Evolutionary conservation across 2,113 vertebrate genomes (phyloP), one percentile per base, ranked within the genome.

Genomic region (Tichodroma muraria): DNA sequence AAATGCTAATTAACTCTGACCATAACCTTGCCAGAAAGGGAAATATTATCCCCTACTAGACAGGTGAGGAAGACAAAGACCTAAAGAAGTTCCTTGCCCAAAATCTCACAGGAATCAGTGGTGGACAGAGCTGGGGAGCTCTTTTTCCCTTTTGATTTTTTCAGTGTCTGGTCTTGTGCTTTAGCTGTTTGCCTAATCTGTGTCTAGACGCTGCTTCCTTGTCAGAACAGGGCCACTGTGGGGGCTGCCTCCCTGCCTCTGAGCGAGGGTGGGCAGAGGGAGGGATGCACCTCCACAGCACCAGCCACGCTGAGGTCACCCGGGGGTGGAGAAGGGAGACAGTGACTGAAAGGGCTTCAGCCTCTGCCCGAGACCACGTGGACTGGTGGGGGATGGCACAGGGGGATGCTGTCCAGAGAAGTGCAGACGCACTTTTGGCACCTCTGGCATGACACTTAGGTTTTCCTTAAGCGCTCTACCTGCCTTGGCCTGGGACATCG

Each of bases 401-500:
- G 61, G 8, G 49, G 11, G 8, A 40, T 19, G n/a, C 45, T 13
- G 21, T 4, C 18, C 31, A 35, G 37, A 33, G 50, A 27, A 73
- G 21, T 6, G 4, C 64, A 64, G 59, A 50, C 8, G 6, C 9
- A 4, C 33, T 60, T 50, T 60, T 17, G 15, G 30, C n/a, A 38
- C 16, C 28, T 61, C 57, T 59, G 61, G 37, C 37, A 33, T 14
- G 33, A 22, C 0, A 2, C 18, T 7, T 0, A 1, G 35, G 2
- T 35, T 66, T 73, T n/a, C 25, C 50, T 33, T 12, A 40, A 64
- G 7, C 27, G 23, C 13, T 5, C 19, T 65, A 45, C 10, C 27
- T 2, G 0, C 9, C 24, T 63, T 0, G 4, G 18, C 23, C 35
- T 12, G 22, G 59, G 28, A 6, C 2, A 3, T 4, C 0, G 0